Evolutionary conservation across 2,888 invertebrate genomes (phyloP).

Genomic region (Andrena hattorfiana): DNA sequence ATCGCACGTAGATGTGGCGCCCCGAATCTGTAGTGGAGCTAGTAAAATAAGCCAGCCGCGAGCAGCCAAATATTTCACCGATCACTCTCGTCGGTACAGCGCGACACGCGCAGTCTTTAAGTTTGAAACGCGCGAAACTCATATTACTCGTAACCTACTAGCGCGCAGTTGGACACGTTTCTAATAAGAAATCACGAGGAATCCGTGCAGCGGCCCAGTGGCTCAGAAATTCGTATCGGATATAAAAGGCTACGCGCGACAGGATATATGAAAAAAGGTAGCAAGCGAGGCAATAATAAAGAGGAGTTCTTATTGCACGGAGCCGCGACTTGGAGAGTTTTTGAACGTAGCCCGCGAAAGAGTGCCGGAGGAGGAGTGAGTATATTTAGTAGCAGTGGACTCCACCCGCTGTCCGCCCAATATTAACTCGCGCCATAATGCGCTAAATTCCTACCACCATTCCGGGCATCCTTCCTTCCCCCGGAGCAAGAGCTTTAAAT

Average conservation of each 20-base stretch:
- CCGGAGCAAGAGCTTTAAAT: conserved; percentile 75
- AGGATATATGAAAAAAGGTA: neutral
- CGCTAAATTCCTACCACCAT: conserved; percentile 81
- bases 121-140: no score
- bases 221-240: conserved; percentile 10
- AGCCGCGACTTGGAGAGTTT: conserved; percentile 63
- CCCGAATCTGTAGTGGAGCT: neutral
- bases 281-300: conserved; percentile 44
- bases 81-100: neutral
- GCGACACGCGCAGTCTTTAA: no score
- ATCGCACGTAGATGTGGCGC: conserved; percentile 23
- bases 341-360: conserved; percentile 63
- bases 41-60: neutral
- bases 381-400: conserved; percentile 79
- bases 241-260: conserved; percentile 16
- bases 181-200: neutral
- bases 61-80: neutral
- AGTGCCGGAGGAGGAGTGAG: conserved; percentile 64
- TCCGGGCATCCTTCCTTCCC: conserved; percentile 76
- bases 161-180: neutral
- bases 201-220: neutral
- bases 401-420: conserved; percentile 82
- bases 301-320: conserved; percentile 62
- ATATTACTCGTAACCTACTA: no score
- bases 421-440: conserved; percentile 82